Conservation (phyloP, 1,140 invertebrate genomes). For the Drosophila oshimai region DNA sequence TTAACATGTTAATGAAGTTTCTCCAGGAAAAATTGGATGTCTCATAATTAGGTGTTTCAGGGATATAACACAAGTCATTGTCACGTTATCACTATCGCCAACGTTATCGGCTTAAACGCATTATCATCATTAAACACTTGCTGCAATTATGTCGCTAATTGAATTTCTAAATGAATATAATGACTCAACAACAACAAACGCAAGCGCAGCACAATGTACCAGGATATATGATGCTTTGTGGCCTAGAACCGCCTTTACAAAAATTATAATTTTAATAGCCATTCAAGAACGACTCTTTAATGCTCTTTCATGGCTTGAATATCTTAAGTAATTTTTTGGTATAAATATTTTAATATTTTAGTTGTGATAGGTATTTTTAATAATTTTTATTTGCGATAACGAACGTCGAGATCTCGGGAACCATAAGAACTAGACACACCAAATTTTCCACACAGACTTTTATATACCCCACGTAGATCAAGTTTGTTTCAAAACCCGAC, state of each 20-base stretch:
- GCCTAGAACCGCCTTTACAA: conserved; percentile 1
- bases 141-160: conserved; percentile 73
- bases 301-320: background rate
- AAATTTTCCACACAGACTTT: too few relatives aligned
- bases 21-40: background rate
- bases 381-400: too few relatives aligned
- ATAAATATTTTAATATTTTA: too few relatives aligned
- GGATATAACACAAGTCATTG: conserved; percentile 11
- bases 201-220: conserved; percentile 9
- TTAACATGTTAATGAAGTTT: conserved; percentile 53
- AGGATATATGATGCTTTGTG: conserved; percentile 39
- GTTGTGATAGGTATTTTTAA: too few relatives aligned
- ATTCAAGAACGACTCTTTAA: background rate
- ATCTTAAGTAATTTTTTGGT: too few relatives aligned
- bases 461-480: too few relatives aligned
- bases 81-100: background rate
- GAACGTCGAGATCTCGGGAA: too few relatives aligned
- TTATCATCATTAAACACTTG: conserved; percentile 75
- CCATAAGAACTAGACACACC: too few relatives aligned
- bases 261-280: conserved; percentile 2
- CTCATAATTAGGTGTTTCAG: conserved; percentile 8
- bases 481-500: too few relatives aligned
- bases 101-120: conserved; percentile 46
- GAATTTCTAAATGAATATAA: conserved; percentile 76
- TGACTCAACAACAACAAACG: conserved; percentile 65